Base-by-base conservation (phyloP, 2,888 invertebrate genomes). In the Serripes groenlandicus region DNA sequence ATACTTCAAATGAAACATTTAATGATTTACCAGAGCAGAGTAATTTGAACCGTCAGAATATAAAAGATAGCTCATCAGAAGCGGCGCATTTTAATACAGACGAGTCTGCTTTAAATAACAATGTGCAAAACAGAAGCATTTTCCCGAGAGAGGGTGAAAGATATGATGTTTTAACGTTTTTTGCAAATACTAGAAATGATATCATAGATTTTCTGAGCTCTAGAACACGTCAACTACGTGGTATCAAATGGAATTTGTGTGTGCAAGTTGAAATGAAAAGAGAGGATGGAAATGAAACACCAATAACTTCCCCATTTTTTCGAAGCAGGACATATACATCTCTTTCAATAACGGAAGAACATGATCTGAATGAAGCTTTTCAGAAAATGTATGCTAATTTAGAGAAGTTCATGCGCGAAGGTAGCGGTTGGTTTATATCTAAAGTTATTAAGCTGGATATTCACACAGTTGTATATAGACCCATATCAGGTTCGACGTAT, bases 211-310 rank as follows among this genome's bases (percentile, higher is more conserved):
- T 30, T 62, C n/a, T 74, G 26, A 37, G 30, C 21, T 37, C 74
- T 15, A 35, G 74, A 21, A 52, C 42, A n/a, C 62, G 52, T 35
- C 42, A 42, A 62, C 52, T 62, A 28, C 58, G 66, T n/a, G 75
- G 77, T 11, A 81, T 86, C 37, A 84, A 81, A 71, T 84, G 78
- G 80, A 76, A 84, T 64, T 32, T 84, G 56, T 75, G 72, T 34
- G 75, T 75, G 15, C 81, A 83, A 68, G 74, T 86, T 66, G 78
- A 83, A 68, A 75, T 86, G 78, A 58, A 71, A n/a, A 28, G 81
- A 66, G 77, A 86, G 42, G 70, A 74, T 26, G 69, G 70, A 18
- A 37, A 72, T 62, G 86, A 77, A 32, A 56, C n/a, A 23, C 42
- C 21, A 15, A 49, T 56, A 1, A 21, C 80, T 42, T 42, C 37